Evolutionary conservation across 2,888 invertebrate genomes (phyloP).

Genomic region (Perizoma affinitatum): DNA sequence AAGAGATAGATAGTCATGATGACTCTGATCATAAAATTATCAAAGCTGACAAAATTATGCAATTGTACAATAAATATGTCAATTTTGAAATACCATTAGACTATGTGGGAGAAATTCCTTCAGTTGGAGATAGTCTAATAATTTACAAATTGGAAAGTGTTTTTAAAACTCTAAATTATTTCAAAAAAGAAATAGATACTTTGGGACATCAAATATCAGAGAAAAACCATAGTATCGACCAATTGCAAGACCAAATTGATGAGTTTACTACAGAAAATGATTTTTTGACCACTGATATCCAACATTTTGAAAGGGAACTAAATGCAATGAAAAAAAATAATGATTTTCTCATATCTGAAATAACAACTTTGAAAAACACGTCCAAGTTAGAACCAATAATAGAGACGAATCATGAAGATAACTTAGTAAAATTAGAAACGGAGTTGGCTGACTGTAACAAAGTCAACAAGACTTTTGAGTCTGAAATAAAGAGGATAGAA

Average conservation of each 20-base stretch:
- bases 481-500: slow-evolving; percentile 84
- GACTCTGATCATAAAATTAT: slow-evolving; percentile 55
- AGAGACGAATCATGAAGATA: slow-evolving; percentile 88
- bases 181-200: slow-evolving; percentile 84
- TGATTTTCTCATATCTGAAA: slow-evolving; percentile 87
- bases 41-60: slow-evolving; percentile 69
- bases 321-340: slow-evolving; percentile 88
- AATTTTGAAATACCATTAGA: slow-evolving; percentile 78
- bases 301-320: slow-evolving; percentile 85
- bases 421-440: slow-evolving; percentile 85
- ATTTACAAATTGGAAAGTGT: slow-evolving; percentile 78
- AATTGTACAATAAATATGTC: slow-evolving; percentile 75
- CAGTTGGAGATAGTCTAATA: slow-evolving; percentile 65
- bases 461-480: slow-evolving; percentile 84
- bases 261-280: slow-evolving; percentile 80
- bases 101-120: slow-evolving; percentile 75
- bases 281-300: slow-evolving; percentile 73
- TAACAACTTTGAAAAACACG: slow-evolving; percentile 85
- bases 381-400: slow-evolving; percentile 88
- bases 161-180: slow-evolving; percentile 83
- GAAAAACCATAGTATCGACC: slow-evolving; percentile 79
- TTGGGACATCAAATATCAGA: slow-evolving; percentile 84
- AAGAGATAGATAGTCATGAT: slow-evolving; percentile 51
- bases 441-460: slow-evolving; percentile 86
- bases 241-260: slow-evolving; percentile 82